A percentile compares a stretch with the other conserved stretches of the same genome.
Evolutionary conservation across 23 tunicate species (phyloP).

Genomic region (Trididemnum clinides): DNA sequence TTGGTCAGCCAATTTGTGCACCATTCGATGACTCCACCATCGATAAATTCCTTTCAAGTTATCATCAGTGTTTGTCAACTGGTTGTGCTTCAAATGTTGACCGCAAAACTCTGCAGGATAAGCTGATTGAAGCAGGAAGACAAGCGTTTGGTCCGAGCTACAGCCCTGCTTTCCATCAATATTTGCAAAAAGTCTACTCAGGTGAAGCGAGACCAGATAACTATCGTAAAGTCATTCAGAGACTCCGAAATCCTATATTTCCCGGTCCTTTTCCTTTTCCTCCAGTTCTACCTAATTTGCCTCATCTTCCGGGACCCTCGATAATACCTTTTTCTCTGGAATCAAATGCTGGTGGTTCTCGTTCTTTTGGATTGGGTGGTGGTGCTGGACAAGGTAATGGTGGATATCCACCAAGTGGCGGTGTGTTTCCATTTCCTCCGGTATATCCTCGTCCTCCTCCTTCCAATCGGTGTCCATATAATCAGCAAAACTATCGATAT

Average conservation of each 20-base stretch:
- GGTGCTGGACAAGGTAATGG: too few relatives aligned
- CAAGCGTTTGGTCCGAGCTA: background rate
- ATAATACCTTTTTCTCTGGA: background rate
- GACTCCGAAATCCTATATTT: background rate
- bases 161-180: background rate
- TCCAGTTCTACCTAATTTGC: background rate
- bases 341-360: too few relatives aligned
- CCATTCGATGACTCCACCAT: slow-evolving; percentile 31
- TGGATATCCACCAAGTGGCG: background rate
- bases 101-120: background rate
- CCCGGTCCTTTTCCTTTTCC: background rate
- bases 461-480: slow-evolving; percentile 52
- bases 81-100: slow-evolving; percentile 67
- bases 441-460: background rate
- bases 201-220: slow-evolving; percentile 82
- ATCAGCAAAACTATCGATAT: background rate
- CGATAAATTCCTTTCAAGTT: slow-evolving; percentile 40
- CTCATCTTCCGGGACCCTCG: background rate
- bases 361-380: background rate
- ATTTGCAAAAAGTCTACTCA: slow-evolving; percentile 23
- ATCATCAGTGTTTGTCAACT: slow-evolving; percentile 66
- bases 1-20: slow-evolving; percentile 63
- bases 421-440: background rate
- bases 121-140: background rate
- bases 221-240: slow-evolving; percentile 29